A percentile compares a stretch with the other conserved stretches of the same genome.
These are phyloP conservation scores for Tromatobia lineatoria DNA, from an alignment of 2,888 invertebrate genomes.

Conservation along the genomic window DNA sequence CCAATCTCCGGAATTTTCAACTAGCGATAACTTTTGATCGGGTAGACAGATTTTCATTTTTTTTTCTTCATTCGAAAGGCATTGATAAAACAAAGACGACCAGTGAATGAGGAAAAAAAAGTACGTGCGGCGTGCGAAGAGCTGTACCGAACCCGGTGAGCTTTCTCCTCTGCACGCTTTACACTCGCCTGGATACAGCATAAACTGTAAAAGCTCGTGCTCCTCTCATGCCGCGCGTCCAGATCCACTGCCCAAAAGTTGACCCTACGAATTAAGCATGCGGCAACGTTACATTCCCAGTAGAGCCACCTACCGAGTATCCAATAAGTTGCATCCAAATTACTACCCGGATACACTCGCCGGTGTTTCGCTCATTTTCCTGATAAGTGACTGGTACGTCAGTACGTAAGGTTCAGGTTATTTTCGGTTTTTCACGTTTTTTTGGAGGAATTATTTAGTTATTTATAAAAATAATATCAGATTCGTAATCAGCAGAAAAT, in stretches of 20 bases:
- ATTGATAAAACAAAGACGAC: no score
- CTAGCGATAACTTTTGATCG: no score
- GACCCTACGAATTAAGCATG: constrained; percentile 65
- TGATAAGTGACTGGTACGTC: background rate
- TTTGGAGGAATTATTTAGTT: no score
- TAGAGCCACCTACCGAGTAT: constrained; percentile 1
- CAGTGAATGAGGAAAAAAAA: no score
- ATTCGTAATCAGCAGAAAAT: no score
- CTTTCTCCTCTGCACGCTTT: constrained; percentile 30
- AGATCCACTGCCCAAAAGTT: constrained; percentile 57
- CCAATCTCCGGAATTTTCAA: no score
- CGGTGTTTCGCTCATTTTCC: background rate
- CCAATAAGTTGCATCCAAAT: constrained; percentile 39
- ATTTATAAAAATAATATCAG: no score
- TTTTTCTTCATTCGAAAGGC: no score
- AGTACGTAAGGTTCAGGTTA: background rate
- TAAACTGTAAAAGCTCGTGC: constrained; percentile 64
- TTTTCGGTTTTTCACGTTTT: background rate
- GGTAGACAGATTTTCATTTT: no score
- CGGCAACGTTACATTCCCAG: constrained; percentile 31
- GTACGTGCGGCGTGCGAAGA: constrained; percentile 48
- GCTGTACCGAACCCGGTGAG: constrained; percentile 22
- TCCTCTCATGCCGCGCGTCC: constrained; percentile 5
- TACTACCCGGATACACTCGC: background rate
- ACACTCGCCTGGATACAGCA: constrained; percentile 38